A percentile compares a stretch with the other conserved stretches of the same genome.
Evolutionary conservation across 2,113 vertebrate species (phyloP).

Genomic region (Tachysurus vachellii): DNA sequence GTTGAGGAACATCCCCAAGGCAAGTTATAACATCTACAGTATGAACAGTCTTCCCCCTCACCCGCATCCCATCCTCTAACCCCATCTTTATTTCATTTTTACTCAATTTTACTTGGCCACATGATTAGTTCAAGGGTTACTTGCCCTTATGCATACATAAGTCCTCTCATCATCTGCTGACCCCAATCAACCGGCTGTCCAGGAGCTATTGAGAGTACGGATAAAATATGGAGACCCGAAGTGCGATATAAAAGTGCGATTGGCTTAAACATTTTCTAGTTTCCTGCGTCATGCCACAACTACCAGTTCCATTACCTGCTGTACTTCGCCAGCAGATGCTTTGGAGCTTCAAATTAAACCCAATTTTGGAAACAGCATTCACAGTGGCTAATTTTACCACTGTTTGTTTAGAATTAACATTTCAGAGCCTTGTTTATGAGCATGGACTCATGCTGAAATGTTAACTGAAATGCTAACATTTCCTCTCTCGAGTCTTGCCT

Average conservation of each 20-base stretch:
- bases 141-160: conserved; percentile 25
- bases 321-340: background rate
- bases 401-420: conserved; percentile 8
- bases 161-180: conserved; percentile 52
- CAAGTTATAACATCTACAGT: background rate
- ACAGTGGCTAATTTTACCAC: background rate
- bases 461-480: background rate
- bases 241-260: background rate
- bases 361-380: background rate
- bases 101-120: background rate
- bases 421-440: background rate
- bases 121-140: background rate
- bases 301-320: background rate
- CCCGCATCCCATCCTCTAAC: background rate
- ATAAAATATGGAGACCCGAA: conserved; percentile 4
- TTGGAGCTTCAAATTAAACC: background rate
- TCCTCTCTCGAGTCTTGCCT: background rate
- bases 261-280: background rate
- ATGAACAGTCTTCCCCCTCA: background rate
- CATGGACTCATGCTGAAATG: background rate
- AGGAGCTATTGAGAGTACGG: background rate
- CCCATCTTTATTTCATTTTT: background rate
- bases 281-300: background rate
- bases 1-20: background rate
- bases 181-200: conserved; percentile 41